These are phyloP conservation scores for Pituophis catenifer DNA, from an alignment of 2,113 vertebrate genomes.

Conservation along the genomic window DNA sequence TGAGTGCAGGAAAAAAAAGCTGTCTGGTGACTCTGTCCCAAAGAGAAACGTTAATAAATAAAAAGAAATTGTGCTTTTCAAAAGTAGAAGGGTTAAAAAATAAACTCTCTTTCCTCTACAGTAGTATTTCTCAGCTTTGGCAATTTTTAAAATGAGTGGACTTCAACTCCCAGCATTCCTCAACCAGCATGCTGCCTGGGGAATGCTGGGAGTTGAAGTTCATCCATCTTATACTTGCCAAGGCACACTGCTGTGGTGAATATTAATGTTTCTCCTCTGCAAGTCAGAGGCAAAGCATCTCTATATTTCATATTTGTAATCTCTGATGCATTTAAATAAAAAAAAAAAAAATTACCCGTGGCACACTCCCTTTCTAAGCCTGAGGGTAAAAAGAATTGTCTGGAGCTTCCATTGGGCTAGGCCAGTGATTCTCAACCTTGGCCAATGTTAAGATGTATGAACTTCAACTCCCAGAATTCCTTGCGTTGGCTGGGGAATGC, in stretches of 20 bases:
- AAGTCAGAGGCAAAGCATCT: not conserved
- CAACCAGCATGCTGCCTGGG: not conserved
- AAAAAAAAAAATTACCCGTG: not conserved
- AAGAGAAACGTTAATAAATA: not conserved
- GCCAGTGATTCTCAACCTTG: not conserved
- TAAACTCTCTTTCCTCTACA: not conserved
- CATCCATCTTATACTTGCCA: not conserved
- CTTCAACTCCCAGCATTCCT: not conserved
- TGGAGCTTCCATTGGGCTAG: not conserved
- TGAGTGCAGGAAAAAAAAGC: not conserved
- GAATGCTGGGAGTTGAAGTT: not conserved
- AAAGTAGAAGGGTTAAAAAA: not conserved
- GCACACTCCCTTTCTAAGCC: not conserved
- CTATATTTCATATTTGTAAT: not conserved
- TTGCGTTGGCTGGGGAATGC: not conserved
- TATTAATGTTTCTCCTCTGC: not conserved
- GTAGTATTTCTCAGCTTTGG: not conserved
- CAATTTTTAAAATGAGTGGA: not conserved
- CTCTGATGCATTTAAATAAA: not conserved
- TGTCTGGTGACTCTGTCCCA: not conserved
- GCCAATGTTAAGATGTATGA: not conserved
- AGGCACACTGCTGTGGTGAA: not conserved
- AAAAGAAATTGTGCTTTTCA: not conserved
- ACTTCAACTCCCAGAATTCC: not conserved
- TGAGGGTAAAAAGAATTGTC: not conserved